These are phyloP conservation scores for Antigone vipio DNA, from an alignment of 2,113 vertebrate species.

Conservation along the genomic window DNA sequence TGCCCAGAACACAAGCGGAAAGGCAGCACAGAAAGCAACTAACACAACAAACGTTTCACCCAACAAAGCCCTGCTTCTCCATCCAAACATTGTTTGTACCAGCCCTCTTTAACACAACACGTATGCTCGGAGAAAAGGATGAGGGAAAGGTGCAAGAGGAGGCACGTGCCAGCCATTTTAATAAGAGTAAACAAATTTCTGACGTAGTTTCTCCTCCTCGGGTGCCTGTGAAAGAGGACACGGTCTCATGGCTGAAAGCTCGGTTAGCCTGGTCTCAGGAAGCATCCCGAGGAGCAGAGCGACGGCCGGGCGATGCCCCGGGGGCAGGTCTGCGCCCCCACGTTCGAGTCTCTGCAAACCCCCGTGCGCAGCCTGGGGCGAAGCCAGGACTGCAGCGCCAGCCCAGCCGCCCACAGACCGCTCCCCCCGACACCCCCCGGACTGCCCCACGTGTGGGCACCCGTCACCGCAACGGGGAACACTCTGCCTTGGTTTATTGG, in stretches of 20 bases:
- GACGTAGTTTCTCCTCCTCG: not conserved
- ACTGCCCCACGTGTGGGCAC: not conserved
- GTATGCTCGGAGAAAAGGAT: not conserved
- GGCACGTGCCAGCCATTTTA: not conserved
- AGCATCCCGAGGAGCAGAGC: not conserved
- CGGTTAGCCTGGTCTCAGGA: accelerated
- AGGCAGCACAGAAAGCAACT: not conserved
- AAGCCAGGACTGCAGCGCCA: not conserved
- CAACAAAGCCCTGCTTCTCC: not conserved
- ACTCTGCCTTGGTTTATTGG: accelerated
- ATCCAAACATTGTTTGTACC: accelerated
- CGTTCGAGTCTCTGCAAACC: not conserved
- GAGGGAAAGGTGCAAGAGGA: not conserved
- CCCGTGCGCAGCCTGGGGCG: not conserved
- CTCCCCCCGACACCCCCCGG: accelerated
- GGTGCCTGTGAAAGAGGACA: not conserved
- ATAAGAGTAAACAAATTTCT: not conserved
- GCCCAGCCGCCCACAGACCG: too few relatives aligned
- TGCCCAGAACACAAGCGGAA: not conserved
- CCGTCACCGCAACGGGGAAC: accelerated
- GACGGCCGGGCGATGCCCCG: accelerated
- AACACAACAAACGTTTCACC: not conserved
- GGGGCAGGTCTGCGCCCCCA: not conserved
- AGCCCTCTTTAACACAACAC: not conserved
- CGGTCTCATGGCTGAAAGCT: accelerated